Evolutionary conservation across 2,888 invertebrate genomes (phyloP), one percentile per base, ranked within the genome.

Genomic region (Parelbella ahira): DNA sequence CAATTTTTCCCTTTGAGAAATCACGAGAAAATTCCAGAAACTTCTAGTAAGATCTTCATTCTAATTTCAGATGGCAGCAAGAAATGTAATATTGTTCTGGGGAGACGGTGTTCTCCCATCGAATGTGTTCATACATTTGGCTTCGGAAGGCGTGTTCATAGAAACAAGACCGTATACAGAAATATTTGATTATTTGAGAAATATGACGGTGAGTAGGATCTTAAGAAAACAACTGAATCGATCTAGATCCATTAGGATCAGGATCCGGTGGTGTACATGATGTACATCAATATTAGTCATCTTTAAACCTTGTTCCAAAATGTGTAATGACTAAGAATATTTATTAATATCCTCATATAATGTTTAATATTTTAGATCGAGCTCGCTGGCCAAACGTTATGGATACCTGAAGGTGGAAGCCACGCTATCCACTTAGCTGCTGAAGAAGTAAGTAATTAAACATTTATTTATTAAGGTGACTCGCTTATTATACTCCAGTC

Each of bases 41-140:
- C n/a, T n/a, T n/a, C n/a, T n/a, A n/a, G n/a, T n/a, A n/a, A n/a
- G n/a, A n/a, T n/a, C n/a, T n/a, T n/a, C n/a, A n/a, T n/a, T n/a
- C n/a, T n/a, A n/a, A n/a, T 64, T 67, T 5, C 57, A 81, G 81
- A 46, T 9, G 0, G 19, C 57, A 0, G 53, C 67, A 2, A 53
- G 61, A 28, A 71, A 68, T 25, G 71, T 92, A 0, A 84, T 90
- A 21, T 63, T 96, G 1, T 96, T 94, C 63, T 88, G 95, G 60
- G 91, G 93, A 25, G 69, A 88, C 13, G 82, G 81, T 0, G 88
- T 89, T 53, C 79, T 92, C 49, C 77, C 89, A 0, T 46, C 70
- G 0, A 79, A 89, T 0, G 88, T 93, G 0, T 56, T 68, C 1
- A 66, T 87, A 1, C 94, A 95, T 63, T 77, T 96, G 13, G 60